Percentiles rank a stretch among this genome's conserved stretches.
These are phyloP conservation scores for Atrichornis clamosus DNA, from an alignment of 2,113 vertebrate species.

Conservation along the genomic window DNA sequence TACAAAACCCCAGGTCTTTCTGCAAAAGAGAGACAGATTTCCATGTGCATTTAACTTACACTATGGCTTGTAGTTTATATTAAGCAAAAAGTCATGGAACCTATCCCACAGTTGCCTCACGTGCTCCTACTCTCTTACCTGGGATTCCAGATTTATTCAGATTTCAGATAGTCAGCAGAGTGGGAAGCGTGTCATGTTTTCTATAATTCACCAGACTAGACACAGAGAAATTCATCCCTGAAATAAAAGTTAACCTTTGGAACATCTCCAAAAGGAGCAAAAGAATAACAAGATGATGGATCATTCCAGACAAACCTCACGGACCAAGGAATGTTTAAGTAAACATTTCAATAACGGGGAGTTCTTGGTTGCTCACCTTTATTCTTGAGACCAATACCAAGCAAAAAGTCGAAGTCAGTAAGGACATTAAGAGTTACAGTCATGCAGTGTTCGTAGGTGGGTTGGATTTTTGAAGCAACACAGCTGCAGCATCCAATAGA, in stretches of 20 bases:
- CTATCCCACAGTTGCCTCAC: neutral
- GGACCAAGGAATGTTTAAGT: neutral
- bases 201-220: neutral
- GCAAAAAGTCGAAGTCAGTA: neutral
- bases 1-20: neutral
- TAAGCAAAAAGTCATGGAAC: neutral
- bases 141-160: neutral
- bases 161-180: neutral
- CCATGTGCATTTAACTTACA: accelerated
- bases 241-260: neutral
- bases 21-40: neutral
- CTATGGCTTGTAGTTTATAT: neutral
- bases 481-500: neutral
- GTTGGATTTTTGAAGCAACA: neutral
- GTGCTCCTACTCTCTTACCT: neutral
- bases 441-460: neutral
- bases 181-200: neutral
- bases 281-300: neutral
- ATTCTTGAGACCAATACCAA: neutral
- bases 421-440: neutral
- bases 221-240: neutral
- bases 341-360: neutral
- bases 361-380: neutral
- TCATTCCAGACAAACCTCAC: neutral
- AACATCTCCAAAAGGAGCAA: neutral